Evolutionary conservation across 1,140 invertebrate species (phyloP), one percentile per base, ranked within the genome.

Genomic region (Sipha flava): DNA sequence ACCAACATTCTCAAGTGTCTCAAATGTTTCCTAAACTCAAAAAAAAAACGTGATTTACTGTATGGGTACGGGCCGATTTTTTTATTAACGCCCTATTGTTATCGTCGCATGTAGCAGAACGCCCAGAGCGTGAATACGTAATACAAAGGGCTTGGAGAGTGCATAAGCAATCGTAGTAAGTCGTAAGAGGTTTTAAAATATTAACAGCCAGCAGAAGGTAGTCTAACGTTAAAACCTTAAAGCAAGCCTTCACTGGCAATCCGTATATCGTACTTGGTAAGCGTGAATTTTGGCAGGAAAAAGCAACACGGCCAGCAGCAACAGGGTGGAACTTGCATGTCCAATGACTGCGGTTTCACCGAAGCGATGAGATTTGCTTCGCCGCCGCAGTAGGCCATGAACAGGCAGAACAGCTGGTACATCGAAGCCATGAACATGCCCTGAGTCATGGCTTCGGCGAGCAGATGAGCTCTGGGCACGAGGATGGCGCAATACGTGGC

Each of bases 261-360:
- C 18, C 10, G 40, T 34, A 54, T 4, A 29, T 45, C 31, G 84
- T 87, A 90, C 89, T 88, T 88, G 79, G 87, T 85, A 23, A 90
- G 84, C 73, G 85, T 83, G 10, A 89, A 85, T 47, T 85, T 84
- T 10, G 89, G 89, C 66, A 90, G 82, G 21, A 87, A 84, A 37
- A 80, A 84, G 81, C 89, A 90, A 82, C 89, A 90, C 0, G 89
- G 89, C 87, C 88, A 90, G 81, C 89, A 90, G 81, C 89, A 91
- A 82, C 89, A 90, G 3, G 90, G 89, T 23, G 86, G 85, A 6
- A 89, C 88, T 81, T 87, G 85, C 0, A 88, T 85, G 82, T 87
- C 87, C 62, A 90, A 83, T 3, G 85, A 84, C 73, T 85, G 82
- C 75, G 87, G 85, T 80, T 87, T 86, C 0, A 86, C 84, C 80